phyloP scores from a whole-genome alignment of 1,140 invertebrate species.

The Drosophila ogumai region DNA sequence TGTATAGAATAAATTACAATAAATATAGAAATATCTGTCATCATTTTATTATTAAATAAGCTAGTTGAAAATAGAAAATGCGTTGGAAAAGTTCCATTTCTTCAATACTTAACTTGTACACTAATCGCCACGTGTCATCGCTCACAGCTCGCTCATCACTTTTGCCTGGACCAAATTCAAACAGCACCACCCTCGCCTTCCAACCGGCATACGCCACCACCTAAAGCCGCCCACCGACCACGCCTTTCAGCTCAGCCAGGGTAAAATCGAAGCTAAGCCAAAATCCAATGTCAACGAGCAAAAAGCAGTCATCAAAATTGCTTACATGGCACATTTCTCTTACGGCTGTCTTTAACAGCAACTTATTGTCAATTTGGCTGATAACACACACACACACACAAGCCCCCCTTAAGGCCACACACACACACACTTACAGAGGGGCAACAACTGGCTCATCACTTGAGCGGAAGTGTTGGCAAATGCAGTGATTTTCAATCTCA shows the following conservation, averaged over 20 bases:
- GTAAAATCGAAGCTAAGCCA: constrained; percentile 46
- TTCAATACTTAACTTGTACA: constrained; percentile 23
- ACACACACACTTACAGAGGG: constrained; percentile 9
- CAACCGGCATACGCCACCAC: neutral
- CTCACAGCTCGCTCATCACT: constrained; percentile 50
- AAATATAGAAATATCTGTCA: no score
- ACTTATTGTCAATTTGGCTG: constrained; percentile 80
- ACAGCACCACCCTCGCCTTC: neutral
- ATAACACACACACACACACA: constrained; percentile 58
- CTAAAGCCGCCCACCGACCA: constrained; percentile 8
- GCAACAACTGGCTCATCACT: constrained; percentile 81
- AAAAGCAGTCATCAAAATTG: constrained; percentile 69
- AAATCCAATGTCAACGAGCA: constrained; percentile 62
- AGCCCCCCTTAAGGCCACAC: constrained; percentile 31
- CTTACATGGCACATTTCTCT: constrained; percentile 78
- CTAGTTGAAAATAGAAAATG: neutral
- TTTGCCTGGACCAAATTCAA: constrained; percentile 14
- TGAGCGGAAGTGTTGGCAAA: constrained; percentile 82
- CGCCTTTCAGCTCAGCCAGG: constrained; percentile 62
- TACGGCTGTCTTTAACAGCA: constrained; percentile 78
- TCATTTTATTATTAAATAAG: neutral
- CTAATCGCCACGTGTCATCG: constrained; percentile 51
- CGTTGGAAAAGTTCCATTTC: constrained; percentile 3
- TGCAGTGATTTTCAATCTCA: constrained; percentile 84
- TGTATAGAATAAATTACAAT: neutral